Conservation (phyloP, 2,113 vertebrate genomes). For the Choloepus hoffmanni region DNA sequence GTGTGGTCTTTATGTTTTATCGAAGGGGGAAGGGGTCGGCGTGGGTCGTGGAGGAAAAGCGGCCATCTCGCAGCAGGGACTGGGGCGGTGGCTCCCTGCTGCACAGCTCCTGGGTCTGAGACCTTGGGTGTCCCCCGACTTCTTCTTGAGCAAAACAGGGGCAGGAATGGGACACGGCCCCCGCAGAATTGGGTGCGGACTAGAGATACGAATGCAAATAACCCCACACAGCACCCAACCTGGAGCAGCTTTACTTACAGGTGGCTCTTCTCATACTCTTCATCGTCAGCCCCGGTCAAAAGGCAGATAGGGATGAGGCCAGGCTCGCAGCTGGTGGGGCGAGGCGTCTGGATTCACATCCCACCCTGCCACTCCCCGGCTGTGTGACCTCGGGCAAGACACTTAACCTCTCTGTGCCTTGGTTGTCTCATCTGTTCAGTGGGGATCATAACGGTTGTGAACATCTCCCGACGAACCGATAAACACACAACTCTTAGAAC, state of each 20-base stretch:
- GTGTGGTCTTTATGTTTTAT: neutral
- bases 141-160: too few species aligned
- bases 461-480: neutral
- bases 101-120: too few species aligned
- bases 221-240: rapidly evolving
- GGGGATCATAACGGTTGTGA: neutral
- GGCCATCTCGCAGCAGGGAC: rapidly evolving
- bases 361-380: neutral
- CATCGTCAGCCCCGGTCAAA: neutral
- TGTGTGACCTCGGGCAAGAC: neutral
- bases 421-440: neutral
- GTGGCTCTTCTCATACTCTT: neutral
- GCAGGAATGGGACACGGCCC: too few species aligned
- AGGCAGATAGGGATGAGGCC: neutral
- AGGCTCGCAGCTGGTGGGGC: neutral
- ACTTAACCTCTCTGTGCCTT: neutral
- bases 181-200: neutral
- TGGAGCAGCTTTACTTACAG: neutral
- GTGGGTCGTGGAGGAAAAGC: neutral
- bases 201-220: neutral
- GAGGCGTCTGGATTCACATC: neutral
- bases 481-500: neutral
- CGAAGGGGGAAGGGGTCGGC: too few species aligned
- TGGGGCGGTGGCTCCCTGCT: neutral
- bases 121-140: neutral